Conservation (phyloP, 2,888 invertebrate genomes). For the Schizaphis graminum region DNA sequence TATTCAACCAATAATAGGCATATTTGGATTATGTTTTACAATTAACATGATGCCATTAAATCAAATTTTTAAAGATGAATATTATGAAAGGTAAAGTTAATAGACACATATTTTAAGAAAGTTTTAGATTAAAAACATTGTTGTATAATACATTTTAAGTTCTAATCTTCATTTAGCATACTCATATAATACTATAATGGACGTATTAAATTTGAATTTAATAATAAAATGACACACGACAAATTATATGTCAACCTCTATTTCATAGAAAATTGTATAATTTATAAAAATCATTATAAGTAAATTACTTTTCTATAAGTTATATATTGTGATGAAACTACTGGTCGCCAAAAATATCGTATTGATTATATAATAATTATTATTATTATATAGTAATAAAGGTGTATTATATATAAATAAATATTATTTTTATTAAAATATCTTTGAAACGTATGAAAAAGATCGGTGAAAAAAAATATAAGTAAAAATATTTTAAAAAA, state of each 20-base stretch:
- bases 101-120: neutral
- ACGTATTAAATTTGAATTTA: too few relatives aligned
- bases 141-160: neutral
- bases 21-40: conserved; percentile 7
- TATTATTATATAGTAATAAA: too few relatives aligned
- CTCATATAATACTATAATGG: too few relatives aligned
- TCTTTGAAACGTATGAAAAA: too few relatives aligned
- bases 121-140: neutral
- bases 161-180: too few relatives aligned
- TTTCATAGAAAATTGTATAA: neutral
- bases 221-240: too few relatives aligned
- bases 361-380: too few relatives aligned
- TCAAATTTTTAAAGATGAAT: neutral
- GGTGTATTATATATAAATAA: too few relatives aligned
- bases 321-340: neutral
- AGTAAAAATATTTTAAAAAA: too few relatives aligned
- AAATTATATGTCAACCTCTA: neutral
- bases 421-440: too few relatives aligned
- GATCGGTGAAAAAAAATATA: too few relatives aligned
- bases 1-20: neutral
- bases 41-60: neutral
- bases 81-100: neutral
- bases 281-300: neutral
- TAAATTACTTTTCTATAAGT: neutral
- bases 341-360: too few relatives aligned